Base-by-base conservation (phyloP, 2,888 invertebrate species). In the Chrysina gloriosa region DNA sequence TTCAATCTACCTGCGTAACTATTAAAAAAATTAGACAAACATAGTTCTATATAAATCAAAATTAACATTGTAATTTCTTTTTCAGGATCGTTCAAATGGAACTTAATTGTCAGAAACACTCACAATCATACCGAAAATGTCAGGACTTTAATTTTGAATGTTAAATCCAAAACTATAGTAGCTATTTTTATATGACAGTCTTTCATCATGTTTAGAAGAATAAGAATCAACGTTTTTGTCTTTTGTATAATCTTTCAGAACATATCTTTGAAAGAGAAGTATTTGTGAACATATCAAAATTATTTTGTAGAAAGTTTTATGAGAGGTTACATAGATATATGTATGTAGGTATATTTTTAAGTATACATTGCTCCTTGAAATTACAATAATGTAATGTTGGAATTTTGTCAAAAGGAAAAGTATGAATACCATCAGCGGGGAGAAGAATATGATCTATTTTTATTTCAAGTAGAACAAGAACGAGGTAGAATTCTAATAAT, bases 81-180 rank as follows among this genome's bases (percentile, higher is more conserved):
- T 69, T 48, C 31, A 73, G 73, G 73, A 73, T 39, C 71, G 70
- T 45, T 70, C 71, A 64, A 71, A 63, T 58, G 63, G 54, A 21
- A 65, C 70, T 48, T n/a, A 66, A 34, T 54, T 63, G 65, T 69
- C 69, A 70, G 56, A 63, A 61, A 19, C 70, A 71, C 54, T 63
- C 70, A 70, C 50, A 66, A 45, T 58, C 63, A 50, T 42, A 36
- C 21, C 25, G 58, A 27, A 58, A 1, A 25, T 11, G 39, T 11
- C 14, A 19, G 47, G 27, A 21, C 9, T 45, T 21, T 45, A 47
- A 7, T 19, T n/a, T 19, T n/a, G n/a, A n/a, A n/a, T 58, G 58
- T 14, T 21, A 36, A 21, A 58, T 34, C 14, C 11, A 25, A 39
- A 42, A 27, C 16, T 58, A 14, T 39, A 14, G 29, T 39, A 64